Evolutionary conservation across 92 coral and sea anemone species (phyloP).

Genomic region (Palythoa grandis): DNA sequence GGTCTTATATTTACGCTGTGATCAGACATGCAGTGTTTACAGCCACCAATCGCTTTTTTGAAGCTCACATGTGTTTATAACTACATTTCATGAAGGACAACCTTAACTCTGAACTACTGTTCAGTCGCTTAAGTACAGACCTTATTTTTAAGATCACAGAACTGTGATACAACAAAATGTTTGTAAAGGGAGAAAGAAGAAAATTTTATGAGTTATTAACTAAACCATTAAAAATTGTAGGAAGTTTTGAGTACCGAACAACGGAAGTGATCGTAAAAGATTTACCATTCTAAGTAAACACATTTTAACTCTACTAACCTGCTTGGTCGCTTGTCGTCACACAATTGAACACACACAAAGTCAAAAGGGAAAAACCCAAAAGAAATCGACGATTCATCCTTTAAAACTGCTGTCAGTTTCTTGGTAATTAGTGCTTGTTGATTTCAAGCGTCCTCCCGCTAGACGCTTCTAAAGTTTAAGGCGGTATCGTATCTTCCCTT

Average conservation of each 20-base stretch:
- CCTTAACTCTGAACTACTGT: not conserved
- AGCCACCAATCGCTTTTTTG: not conserved
- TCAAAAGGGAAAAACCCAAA: constrained; percentile 33
- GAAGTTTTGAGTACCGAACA: constrained; percentile 59
- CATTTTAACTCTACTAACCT: constrained; percentile 61
- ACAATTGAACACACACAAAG: constrained; percentile 34
- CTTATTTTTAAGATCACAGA: not conserved
- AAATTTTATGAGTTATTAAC: constrained; percentile 4
- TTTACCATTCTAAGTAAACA: constrained; percentile 64
- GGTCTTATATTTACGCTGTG: constrained; percentile 53
- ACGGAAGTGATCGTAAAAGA: constrained; percentile 86
- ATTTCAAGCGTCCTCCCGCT: constrained; percentile 51
- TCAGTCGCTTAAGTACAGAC: too few species aligned
- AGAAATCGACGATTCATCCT: constrained; percentile 40
- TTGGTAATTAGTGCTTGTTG: constrained; percentile 20
- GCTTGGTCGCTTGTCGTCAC: constrained; percentile 47
- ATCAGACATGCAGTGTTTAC: constrained; percentile 59
- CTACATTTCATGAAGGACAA: not conserved
- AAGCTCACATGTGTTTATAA: not conserved
- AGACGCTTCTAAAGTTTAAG: constrained; percentile 21
- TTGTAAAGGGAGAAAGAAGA: constrained; percentile 22
- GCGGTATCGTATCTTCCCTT: constrained; percentile 21
- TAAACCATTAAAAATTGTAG: constrained; percentile 55
- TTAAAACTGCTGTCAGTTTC: constrained; percentile 20
- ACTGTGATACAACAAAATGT: not conserved